Base-by-base conservation (phyloP, 2,113 vertebrate species). In the Peromyscus polionotus region DNA sequence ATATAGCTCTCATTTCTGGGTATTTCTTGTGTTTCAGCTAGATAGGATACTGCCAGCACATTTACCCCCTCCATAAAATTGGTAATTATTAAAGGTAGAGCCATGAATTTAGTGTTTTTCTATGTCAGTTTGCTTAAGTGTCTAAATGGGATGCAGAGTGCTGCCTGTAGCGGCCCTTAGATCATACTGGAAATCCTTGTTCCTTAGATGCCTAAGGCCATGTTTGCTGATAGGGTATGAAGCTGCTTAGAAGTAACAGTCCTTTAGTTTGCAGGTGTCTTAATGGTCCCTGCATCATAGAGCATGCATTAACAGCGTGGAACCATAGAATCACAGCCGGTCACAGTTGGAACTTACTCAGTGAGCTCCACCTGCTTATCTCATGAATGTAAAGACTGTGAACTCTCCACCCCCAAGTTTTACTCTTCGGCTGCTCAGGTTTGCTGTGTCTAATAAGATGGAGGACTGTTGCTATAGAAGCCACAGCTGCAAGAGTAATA, bases 21-120 rank as follows among this genome's bases (percentile, higher is more conserved):
- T 48, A 39, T 96, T 93, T 95, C 88, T 95, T 94, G 14, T 80
- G 45, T 97, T 97, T 97, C 51, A 68, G 67, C 42, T 92, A 95
- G 94, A 96, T 95, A 97, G 73, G 70, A 90, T 91, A 54, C 94
- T 97, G 90, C 96, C 94, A 96, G 86, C 85, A 89, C 91, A 87
- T 92, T 95, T 76, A 5, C n/a, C 33, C 39, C 9, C 22, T 39
- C 36, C 72, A 31, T 84, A 22, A 95, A 97, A 87, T 36, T 93
- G 61, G n/a, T 95, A 48, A 95, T 96, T 95, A 31, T 96, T 85
- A 95, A 96, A 97, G 61, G 14, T 93, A 88, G 86, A 61, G 12
- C 16, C 75, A 65, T 90, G 42, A 42, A 83, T 90, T 93, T 77
- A 63, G 22, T 89, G 81, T 36, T 92, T 97, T 92, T 88, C 17